Evolutionary conservation across 2,888 invertebrate species (phyloP).

Genomic region (Drosophila quinaria): DNA sequence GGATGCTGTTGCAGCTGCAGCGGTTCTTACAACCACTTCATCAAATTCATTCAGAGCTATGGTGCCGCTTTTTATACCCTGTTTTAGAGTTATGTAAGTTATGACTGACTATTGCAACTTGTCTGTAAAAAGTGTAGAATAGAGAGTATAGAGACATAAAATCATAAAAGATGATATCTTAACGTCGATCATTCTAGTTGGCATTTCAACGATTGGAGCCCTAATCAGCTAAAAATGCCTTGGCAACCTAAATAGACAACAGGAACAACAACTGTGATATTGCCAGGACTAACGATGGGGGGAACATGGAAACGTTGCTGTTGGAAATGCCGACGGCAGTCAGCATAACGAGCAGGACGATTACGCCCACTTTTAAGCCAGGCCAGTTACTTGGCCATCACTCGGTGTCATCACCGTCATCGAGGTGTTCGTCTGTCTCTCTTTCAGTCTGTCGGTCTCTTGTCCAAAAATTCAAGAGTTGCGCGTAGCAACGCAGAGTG

Average conservation of each 20-base stretch:
- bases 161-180: constrained; percentile 20
- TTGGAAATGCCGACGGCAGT: constrained; percentile 56
- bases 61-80: constrained; percentile 53
- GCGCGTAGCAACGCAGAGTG: constrained; percentile 40
- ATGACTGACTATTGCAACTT: background rate
- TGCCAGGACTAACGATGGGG: constrained; percentile 34
- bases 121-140: background rate
- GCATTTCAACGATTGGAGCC: constrained; percentile 14
- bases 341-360: constrained; percentile 69
- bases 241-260: constrained; percentile 54
- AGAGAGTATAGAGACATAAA: background rate
- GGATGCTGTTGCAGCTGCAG: constrained; percentile 21
- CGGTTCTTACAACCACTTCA: constrained; percentile 71
- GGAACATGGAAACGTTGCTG: constrained; percentile 27
- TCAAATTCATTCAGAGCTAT: constrained; percentile 73
- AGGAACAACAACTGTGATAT: constrained; percentile 24
- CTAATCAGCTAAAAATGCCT: constrained; percentile 78
- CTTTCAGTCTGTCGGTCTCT: constrained; percentile 12
- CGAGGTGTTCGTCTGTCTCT: constrained; percentile 1
- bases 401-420: constrained; percentile 33
- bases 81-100: background rate
- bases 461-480: constrained; percentile 48
- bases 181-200: constrained; percentile 19
- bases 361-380: constrained; percentile 60
- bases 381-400: constrained; percentile 41